Evolutionary conservation across 2,113 vertebrate genomes (phyloP), one percentile per base, ranked within the genome.

Genomic region (Dicerorhinus sumatrensis): DNA sequence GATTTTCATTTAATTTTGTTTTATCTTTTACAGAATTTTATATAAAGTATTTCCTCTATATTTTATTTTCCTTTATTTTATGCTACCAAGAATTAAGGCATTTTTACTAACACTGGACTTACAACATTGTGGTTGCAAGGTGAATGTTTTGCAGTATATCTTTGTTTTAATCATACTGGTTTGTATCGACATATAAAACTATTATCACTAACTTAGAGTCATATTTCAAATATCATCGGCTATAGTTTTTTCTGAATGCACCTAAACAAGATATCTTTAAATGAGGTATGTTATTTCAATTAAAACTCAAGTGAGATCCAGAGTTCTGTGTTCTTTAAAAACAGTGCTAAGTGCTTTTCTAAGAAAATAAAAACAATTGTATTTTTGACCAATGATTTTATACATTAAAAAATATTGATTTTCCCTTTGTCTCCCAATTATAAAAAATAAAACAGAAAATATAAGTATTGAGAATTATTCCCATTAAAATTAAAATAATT

Each of bases 401-500:
- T 63, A 62, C 2, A 48, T 39, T 75, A 81, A 65, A 90, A 69
- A 33, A n/a, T 83, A 60, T 10, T 83, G 20, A 56, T 48, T 29
- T 91, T 89, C n/a, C 23, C 9, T 54, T 88, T 48, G 10, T 48
- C 8, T 27, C 4, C 0, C 33, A 91, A 54, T 77, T 63, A 0
- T 48, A 48, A 94, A 86, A 63, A 80, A 36, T 48, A 83, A 51
- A 63, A 86, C 16, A 81, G 6, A 85, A 85, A 67, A 89, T 62
- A 69, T 10, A 31, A 31, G 16, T 56, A 88, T 42, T 51, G 77
- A 85, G 17, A 87, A 42, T 29, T 93, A 31, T 39, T 90, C 17
- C 13, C 36, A 31, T n/a, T 87, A 65, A 84, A 56, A 27, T 89
- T 46, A 91, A 94, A 85, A 60, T 83, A 51, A 75, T 82, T 91